These are phyloP conservation scores for Equus przewalskii DNA, from an alignment of 2,113 vertebrate species.

Conservation along the genomic window DNA sequence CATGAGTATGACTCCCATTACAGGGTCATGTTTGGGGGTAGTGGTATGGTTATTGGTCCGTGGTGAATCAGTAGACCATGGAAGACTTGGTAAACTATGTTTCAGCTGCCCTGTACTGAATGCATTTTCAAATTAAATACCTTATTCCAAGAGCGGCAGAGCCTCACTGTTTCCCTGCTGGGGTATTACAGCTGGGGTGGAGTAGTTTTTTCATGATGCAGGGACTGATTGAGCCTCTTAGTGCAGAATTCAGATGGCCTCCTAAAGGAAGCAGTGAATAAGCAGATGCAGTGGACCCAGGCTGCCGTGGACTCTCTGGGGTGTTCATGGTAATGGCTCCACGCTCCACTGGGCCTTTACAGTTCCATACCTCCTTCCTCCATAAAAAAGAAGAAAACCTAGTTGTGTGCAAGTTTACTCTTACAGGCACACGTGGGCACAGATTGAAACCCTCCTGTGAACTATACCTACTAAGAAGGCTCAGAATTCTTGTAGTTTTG, in stretches of 20 bases:
- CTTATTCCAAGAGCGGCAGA: neutral
- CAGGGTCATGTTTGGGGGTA: neutral
- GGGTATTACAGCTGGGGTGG: neutral
- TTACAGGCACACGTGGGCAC: neutral
- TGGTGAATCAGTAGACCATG: neutral
- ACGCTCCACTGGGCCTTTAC: neutral
- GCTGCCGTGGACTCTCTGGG: neutral
- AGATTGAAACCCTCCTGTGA: neutral
- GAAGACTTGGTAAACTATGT: slow-evolving; percentile 18
- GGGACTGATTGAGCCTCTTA: neutral
- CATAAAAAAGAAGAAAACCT: neutral
- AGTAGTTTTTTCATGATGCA: neutral
- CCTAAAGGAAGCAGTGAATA: neutral
- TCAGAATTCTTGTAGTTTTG: neutral
- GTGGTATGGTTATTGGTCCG: neutral
- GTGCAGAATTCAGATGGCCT: neutral
- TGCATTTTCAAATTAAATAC: slow-evolving; percentile 49
- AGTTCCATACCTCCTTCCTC: neutral
- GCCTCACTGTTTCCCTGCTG: neutral
- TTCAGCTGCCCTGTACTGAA: neutral
- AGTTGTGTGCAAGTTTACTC: neutral
- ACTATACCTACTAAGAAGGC: neutral
- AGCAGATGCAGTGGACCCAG: neutral
- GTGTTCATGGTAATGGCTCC: neutral
- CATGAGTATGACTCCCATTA: neutral